These are phyloP conservation scores for Ondatra zibethicus DNA, from an alignment of 2,113 vertebrate species.

Conservation along the genomic window DNA sequence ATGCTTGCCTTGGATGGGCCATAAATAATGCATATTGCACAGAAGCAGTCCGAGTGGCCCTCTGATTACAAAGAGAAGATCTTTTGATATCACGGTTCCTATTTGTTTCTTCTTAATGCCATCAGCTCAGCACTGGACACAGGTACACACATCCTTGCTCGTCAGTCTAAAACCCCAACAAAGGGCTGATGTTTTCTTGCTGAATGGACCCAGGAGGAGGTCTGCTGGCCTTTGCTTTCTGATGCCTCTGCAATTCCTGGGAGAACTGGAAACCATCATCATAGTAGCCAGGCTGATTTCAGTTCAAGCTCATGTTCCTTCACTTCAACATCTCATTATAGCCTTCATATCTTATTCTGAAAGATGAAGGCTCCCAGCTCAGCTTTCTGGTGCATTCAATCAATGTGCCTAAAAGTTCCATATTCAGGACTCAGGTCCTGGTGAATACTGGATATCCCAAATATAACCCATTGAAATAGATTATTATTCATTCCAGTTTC, in stretches of 20 bases:
- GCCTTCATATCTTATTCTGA: constrained; percentile 9
- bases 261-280: not conserved
- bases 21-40: constrained; percentile 81
- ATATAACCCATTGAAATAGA: constrained; percentile 45
- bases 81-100: constrained; percentile 49
- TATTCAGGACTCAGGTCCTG: not conserved
- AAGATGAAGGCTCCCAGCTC: not conserved
- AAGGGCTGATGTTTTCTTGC: not conserved
- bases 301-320: not conserved
- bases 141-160: not conserved
- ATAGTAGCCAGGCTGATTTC: not conserved
- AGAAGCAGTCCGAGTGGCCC: constrained; percentile 70
- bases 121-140: not conserved
- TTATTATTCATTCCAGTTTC: constrained; percentile 61
- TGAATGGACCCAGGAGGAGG: not conserved
- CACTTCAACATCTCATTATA: constrained; percentile 14
- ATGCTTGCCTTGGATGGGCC: not conserved
- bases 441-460: not conserved
- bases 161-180: not conserved
- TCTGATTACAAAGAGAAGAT: constrained; percentile 71
- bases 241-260: not conserved
- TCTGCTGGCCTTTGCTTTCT: not conserved
- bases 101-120: not conserved
- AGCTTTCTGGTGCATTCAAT: not conserved
- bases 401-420: not conserved